These are phyloP conservation scores for Podiceps cristatus DNA, from an alignment of 2,113 vertebrate genomes.

Conservation along the genomic window DNA sequence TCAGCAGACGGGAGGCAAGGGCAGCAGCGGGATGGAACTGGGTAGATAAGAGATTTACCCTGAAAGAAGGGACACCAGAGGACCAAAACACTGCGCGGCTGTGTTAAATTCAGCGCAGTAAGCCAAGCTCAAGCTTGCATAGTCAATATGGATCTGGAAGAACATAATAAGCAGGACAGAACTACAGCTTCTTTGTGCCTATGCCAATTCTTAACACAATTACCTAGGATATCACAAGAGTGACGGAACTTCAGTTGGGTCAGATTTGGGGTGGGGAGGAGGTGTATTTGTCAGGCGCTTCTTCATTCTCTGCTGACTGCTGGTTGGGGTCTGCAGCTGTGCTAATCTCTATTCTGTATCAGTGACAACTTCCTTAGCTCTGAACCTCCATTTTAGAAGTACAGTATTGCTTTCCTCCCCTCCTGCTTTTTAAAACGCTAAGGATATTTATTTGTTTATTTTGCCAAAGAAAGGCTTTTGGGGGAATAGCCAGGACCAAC, in stretches of 20 bases:
- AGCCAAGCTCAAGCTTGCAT: not conserved
- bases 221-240: not conserved
- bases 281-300: not conserved
- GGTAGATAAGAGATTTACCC: not conserved
- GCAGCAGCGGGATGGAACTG: not conserved
- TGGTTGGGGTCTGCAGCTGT: not conserved
- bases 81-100: not conserved
- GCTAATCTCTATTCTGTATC: not conserved
- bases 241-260: not conserved
- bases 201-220: fast-evolving
- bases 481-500: not conserved
- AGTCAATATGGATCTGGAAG: not conserved
- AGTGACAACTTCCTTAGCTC: not conserved
- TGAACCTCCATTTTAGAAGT: not conserved
- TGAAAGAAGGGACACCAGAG: not conserved
- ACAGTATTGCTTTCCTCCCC: not conserved
- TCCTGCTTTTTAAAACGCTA: not conserved
- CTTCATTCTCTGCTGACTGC: not conserved
- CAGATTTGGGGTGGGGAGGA: not conserved
- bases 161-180: not conserved
- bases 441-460: not conserved
- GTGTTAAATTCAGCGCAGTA: not conserved
- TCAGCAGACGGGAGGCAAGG: not conserved
- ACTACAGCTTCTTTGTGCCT: not conserved
- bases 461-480: not conserved